phyloP scores from a whole-genome alignment of 2,797 vertebrate genomes.

The Epinephelus malabaricus region DNA sequence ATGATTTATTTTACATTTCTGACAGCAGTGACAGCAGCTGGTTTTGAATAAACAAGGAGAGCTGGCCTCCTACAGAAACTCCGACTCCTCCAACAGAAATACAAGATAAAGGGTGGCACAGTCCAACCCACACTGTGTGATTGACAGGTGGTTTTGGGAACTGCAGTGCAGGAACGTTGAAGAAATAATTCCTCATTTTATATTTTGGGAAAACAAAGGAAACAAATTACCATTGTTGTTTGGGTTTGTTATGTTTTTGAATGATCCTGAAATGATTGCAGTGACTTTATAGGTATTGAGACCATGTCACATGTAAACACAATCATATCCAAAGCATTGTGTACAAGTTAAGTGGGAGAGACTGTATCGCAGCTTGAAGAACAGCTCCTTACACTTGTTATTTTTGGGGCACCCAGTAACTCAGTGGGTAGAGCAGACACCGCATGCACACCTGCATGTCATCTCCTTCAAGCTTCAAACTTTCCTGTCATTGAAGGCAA shows the following conservation, averaged over 20 bases:
- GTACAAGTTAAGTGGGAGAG: no score
- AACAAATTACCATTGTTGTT: neutral
- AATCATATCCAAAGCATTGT: neutral
- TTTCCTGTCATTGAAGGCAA: no score
- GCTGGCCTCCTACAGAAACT: neutral
- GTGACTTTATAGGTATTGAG: neutral
- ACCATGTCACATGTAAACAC: neutral
- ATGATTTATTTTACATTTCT: conserved; percentile 15
- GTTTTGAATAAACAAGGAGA: conserved; percentile 7
- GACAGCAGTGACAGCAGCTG: conserved; percentile 7
- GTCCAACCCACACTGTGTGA: conserved; percentile 12
- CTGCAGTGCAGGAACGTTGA: neutral
- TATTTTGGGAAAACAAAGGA: neutral
- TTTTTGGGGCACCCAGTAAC: no score
- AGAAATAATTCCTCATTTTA: neutral
- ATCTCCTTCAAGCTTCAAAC: no score
- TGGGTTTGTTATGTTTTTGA: neutral
- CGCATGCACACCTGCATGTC: no score
- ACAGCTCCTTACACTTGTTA: no score
- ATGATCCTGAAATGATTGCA: neutral
- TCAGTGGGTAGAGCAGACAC: no score
- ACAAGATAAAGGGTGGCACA: conserved; percentile 1
- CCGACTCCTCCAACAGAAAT: neutral
- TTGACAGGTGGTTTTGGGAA: conserved; percentile 10
- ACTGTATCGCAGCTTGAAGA: no score